phyloP scores from a whole-genome alignment of 2,113 vertebrate species.

The Ramphastos sulfuratus region DNA sequence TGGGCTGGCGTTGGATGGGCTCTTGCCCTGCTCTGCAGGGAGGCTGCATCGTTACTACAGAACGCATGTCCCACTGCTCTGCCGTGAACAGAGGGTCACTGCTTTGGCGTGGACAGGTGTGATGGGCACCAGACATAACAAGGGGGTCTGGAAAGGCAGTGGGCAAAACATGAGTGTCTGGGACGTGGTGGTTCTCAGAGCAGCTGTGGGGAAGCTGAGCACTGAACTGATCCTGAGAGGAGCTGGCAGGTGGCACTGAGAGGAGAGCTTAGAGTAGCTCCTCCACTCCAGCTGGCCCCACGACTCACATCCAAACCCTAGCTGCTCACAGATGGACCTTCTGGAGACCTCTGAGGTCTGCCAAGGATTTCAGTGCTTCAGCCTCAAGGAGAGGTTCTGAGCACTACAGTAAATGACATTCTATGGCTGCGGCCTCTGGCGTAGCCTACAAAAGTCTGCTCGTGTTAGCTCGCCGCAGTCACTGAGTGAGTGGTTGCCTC shows the following conservation, averaged over 20 bases:
- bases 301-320: not conserved
- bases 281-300: not conserved
- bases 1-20: not conserved
- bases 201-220: not conserved
- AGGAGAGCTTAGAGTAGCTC: not conserved
- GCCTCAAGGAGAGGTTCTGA: not conserved
- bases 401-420: not conserved
- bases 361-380: not conserved
- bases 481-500: not conserved
- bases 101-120: not conserved
- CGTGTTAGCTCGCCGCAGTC: fast-evolving
- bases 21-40: not conserved
- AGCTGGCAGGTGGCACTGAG: not conserved
- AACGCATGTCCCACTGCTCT: not conserved
- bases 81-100: not conserved
- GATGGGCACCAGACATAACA: not conserved
- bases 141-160: not conserved
- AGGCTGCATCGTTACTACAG: not conserved
- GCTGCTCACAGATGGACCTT: not conserved
- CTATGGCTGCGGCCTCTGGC: not conserved
- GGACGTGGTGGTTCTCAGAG: not conserved
- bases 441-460: not conserved
- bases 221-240: not conserved
- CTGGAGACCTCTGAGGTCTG: not conserved
- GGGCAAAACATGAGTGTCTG: not conserved